These are phyloP conservation scores for Drosophila tristis DNA, from an alignment of 1,140 invertebrate species.

Conservation along the genomic window DNA sequence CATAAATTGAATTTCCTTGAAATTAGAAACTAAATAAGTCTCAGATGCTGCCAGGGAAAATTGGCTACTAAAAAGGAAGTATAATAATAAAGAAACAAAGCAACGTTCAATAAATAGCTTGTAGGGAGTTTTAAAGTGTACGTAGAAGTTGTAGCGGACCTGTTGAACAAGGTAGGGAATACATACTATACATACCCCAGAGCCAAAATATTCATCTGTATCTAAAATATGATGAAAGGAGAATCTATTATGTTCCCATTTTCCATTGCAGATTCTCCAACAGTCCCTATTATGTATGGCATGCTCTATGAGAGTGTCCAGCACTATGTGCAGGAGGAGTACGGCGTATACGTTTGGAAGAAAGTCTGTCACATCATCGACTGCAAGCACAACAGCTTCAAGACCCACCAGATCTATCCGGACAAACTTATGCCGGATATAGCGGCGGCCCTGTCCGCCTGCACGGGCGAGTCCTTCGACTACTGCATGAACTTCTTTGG, in stretches of 20 bases:
- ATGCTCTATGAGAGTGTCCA: constrained; percentile 93
- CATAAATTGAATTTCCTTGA: constrained; percentile 33
- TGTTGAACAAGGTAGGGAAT: constrained; percentile 17
- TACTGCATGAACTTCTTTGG: constrained; percentile 94
- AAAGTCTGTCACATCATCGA: constrained; percentile 89
- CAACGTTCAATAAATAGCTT: not conserved
- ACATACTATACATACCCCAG: not conserved
- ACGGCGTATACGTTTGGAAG: constrained; percentile 92
- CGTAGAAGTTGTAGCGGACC: not conserved
- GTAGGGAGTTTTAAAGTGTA: not conserved
- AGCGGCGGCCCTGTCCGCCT: constrained; percentile 87
- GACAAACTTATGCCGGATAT: constrained; percentile 91
- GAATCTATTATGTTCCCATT: not conserved
- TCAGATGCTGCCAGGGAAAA: not conserved
- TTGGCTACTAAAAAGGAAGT: constrained; percentile 1
- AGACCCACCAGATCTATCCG: constrained; percentile 92
- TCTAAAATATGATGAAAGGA: not conserved
- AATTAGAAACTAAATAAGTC: constrained; percentile 45
- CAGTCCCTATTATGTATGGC: constrained; percentile 89
- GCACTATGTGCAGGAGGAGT: constrained; percentile 92
- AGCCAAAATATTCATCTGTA: not conserved
- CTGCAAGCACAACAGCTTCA: constrained; percentile 89
- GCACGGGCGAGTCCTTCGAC: constrained; percentile 86
- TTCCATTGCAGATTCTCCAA: not conserved
- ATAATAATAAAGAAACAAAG: constrained; percentile 6